A percentile compares a stretch with the other conserved stretches of the same genome.
phyloP scores from a whole-genome alignment of 64 coral and sea anemone species.

The Orbicella faveolata region DNA sequence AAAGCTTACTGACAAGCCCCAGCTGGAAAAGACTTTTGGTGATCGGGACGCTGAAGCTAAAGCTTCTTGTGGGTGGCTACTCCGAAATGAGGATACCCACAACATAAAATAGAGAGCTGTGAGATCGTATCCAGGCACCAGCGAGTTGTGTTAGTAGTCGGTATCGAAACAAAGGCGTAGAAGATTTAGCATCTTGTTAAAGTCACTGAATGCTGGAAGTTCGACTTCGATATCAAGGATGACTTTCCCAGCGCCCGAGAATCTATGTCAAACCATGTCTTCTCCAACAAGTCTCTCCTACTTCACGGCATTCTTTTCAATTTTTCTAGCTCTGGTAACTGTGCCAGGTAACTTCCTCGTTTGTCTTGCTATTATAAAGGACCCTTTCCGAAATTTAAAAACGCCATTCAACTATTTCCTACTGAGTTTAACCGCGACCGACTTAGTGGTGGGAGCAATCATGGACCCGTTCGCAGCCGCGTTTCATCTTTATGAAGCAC shows the following conservation, averaged over 20 bases:
- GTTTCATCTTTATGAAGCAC: slow-evolving; percentile 59
- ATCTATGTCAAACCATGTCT: slow-evolving; percentile 17
- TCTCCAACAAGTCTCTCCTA: slow-evolving; percentile 55
- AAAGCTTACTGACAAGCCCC: no score
- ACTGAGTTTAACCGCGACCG: slow-evolving; percentile 60
- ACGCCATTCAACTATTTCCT: slow-evolving; percentile 79
- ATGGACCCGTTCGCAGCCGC: slow-evolving; percentile 70
- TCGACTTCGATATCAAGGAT: background rate
- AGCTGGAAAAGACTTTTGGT: no score
- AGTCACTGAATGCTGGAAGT: no score
- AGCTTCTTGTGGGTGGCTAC: no score
- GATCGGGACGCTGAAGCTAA: no score
- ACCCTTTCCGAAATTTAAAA: slow-evolving; percentile 71
- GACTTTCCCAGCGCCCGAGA: background rate
- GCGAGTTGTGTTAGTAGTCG: no score
- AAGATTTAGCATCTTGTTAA: no score
- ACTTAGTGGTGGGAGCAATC: slow-evolving; percentile 58
- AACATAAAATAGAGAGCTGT: no score
- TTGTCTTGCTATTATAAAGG: slow-evolving; percentile 69
- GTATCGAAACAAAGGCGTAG: no score
- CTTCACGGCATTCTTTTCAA: slow-evolving; percentile 30
- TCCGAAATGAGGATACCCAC: no score
- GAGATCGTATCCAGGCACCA: no score
- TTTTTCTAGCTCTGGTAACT: slow-evolving; percentile 37
- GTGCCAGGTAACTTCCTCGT: slow-evolving; percentile 72